A percentile compares a stretch with the other conserved stretches of the same genome.
These are phyloP conservation scores for Agrilus biguttatus DNA, from an alignment of 2,888 invertebrate species.

Conservation along the genomic window DNA sequence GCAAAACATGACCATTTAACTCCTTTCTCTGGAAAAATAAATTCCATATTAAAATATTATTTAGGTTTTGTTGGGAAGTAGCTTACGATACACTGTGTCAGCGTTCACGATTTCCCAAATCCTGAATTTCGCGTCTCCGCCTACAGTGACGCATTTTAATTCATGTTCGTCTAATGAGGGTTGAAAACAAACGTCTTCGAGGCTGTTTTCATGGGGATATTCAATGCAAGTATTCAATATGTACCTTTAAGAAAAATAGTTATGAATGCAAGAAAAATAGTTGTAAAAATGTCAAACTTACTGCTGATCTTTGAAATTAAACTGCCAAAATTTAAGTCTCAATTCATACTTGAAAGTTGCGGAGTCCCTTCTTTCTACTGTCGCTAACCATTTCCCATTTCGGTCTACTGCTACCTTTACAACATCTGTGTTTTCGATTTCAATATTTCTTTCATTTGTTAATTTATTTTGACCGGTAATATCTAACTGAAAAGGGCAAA, in stretches of 20 bases:
- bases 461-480: constrained; percentile 56
- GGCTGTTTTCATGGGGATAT: constrained; percentile 48
- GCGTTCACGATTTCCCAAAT: constrained; percentile 50
- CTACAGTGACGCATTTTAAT: constrained; percentile 47
- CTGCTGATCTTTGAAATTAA: constrained; percentile 41
- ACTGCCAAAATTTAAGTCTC: constrained; percentile 64
- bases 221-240: constrained; percentile 58
- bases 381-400: constrained; percentile 59
- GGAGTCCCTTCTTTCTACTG: constrained; percentile 49
- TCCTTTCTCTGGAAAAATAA: constrained; percentile 32
- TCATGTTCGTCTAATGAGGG: constrained; percentile 31
- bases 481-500: constrained; percentile 40
- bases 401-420: constrained; percentile 50
- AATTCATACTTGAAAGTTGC: constrained; percentile 42
- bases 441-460: constrained; percentile 42
- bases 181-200: constrained; percentile 46
- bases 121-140: constrained; percentile 54
- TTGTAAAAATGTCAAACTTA: constrained; percentile 22
- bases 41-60: constrained; percentile 3
- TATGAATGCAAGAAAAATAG: neutral
- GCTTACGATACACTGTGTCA: constrained; percentile 36
- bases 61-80: neutral
- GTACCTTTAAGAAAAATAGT: constrained; percentile 38
- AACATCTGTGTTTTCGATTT: constrained; percentile 50
- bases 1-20: constrained; percentile 51